Evolutionary conservation across 2,888 invertebrate genomes (phyloP).

Genomic region (Epistrophe eligans): DNA sequence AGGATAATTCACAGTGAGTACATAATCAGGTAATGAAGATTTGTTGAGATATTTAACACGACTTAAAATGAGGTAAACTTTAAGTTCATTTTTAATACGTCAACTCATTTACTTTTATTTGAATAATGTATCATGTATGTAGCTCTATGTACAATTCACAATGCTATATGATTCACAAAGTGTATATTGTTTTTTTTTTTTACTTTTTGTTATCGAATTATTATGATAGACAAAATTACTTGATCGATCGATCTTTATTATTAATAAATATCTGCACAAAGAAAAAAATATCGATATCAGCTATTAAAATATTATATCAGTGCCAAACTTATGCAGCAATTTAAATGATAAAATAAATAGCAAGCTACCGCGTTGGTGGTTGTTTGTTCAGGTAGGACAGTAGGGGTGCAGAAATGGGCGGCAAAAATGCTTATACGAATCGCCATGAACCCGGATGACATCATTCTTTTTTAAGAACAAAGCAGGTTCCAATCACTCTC

Average conservation of each 20-base stretch:
- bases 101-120: background rate
- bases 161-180: background rate
- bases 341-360: conserved; percentile 60
- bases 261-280: conserved; percentile 15
- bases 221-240: conserved; percentile 14
- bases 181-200: background rate
- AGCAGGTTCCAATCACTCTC: conserved; percentile 68
- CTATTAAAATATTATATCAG: conserved; percentile 42
- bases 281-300: conserved; percentile 47
- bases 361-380: conserved; percentile 11
- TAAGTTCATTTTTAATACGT: conserved; percentile 25
- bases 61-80: background rate
- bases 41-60: conserved; percentile 26
- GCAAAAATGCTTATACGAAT: conserved; percentile 60
- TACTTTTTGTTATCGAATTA: background rate
- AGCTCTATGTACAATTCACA: background rate
- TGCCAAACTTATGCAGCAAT: conserved; percentile 66
- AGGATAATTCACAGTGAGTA: conserved; percentile 26
- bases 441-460: conserved; percentile 75
- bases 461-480: conserved; percentile 74
- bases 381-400: conserved; percentile 2
- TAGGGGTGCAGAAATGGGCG: conserved; percentile 34
- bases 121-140: background rate
- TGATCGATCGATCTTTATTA: conserved; percentile 10
- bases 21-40: conserved; percentile 61